Evolutionary conservation across 64 coral and sea anemone genomes (phyloP).

Genomic region (Pachyseris speciosa): DNA sequence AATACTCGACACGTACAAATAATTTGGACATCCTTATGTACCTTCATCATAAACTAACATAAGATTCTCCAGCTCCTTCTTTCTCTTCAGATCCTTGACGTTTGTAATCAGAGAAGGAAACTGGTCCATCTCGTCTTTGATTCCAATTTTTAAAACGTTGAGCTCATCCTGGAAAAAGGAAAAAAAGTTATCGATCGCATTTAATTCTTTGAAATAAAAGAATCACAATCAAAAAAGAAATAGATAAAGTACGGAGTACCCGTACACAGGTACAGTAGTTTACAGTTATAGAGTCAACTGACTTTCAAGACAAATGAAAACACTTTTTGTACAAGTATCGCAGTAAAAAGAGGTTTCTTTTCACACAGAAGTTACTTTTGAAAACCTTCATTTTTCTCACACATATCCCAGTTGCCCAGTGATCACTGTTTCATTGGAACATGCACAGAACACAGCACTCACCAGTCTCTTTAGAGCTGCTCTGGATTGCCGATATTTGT

Average conservation of each 20-base stretch:
- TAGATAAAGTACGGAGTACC: no score
- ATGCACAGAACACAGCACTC: neutral
- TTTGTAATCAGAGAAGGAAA: constrained; percentile 83
- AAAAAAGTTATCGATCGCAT: neutral
- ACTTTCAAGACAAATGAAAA: no score
- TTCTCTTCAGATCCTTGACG: constrained; percentile 87
- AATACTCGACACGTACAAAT: neutral
- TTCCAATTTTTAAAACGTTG: constrained; percentile 93
- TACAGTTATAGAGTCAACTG: no score
- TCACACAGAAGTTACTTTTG: no score
- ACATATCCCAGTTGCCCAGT: no score
- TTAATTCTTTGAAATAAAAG: neutral
- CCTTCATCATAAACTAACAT: constrained; percentile 83
- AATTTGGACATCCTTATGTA: neutral
- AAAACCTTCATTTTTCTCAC: no score
- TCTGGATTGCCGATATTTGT: constrained; percentile 87
- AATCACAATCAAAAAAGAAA: no score
- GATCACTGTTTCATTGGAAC: no score
- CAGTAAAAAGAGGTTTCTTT: no score
- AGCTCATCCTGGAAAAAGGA: constrained; percentile 71
- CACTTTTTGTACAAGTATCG: no score
- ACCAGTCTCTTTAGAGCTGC: constrained; percentile 89
- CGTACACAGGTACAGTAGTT: no score
- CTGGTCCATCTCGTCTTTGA: constrained; percentile 88
- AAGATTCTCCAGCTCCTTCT: constrained; percentile 82